Evolutionary conservation across 2,888 invertebrate species (phyloP), one percentile per base, ranked within the genome.

Genomic region (Mesorhabditis spiculigera): DNA sequence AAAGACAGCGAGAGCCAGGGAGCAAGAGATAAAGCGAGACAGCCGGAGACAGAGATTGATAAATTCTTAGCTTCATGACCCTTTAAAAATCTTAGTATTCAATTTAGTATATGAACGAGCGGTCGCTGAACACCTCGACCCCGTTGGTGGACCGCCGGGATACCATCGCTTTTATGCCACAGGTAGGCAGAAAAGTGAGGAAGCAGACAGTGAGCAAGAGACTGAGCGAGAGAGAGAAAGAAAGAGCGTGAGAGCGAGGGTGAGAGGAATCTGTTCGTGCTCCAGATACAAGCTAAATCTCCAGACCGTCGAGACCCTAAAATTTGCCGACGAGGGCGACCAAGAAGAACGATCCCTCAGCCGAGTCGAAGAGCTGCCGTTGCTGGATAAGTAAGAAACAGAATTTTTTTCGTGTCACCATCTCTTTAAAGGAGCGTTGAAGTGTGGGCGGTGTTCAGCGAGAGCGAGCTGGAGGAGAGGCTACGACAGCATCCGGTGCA

Each of bases 101-200:
- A n/a, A n/a, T n/a, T n/a, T n/a, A n/a, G n/a, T n/a, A n/a, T n/a
- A 83, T 84, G 79, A 81, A 83, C 62, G 84, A 84, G 67, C 69
- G 70, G 63, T 69, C 68, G 64, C 50, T 66, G 63, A 63, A 63
- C 42, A 68, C 72, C 4, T 50, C 69, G 63, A 67, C 68, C 44
- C 74, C 76, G 63, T 65, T 75, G 43, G 75, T 76, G 13, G 80
- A 81, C 42, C 73, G 85, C 5, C 74, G 85, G 42, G 84, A 85
- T 71, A 85, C 85, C 42, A 83, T 85, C 62, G 85, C 85, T 4
- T 85, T 83, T 72, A 83, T 83, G 81, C 85, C 85, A 5, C 74
- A 77, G 65, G 42, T 63, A 63, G 10, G n/a, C 10, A 3, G 28
- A 28, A 28, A 28, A 3, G 16, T 3, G n/a, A n/a, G n/a, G n/a